phyloP scores from a whole-genome alignment of 2,888 invertebrate species.

The Eristalis tenax region DNA sequence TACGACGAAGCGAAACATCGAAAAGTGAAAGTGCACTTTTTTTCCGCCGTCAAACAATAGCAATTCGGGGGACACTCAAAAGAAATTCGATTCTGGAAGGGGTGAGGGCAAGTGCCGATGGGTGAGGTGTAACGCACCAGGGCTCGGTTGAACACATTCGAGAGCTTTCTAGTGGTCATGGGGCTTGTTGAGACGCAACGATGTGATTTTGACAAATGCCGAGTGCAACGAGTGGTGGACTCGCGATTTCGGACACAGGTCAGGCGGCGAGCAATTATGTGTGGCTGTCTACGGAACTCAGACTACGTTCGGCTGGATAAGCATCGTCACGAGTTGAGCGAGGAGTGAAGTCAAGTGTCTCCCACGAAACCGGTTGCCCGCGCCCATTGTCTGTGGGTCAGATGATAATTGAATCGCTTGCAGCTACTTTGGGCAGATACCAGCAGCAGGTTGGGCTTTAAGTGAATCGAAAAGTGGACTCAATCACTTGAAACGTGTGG shows the following conservation, averaged over 20 bases:
- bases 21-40: constrained; percentile 28
- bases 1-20: constrained; percentile 16
- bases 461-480: neutral
- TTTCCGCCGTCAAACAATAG: neutral
- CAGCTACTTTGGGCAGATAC: neutral
- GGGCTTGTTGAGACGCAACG: neutral
- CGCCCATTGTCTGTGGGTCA: neutral
- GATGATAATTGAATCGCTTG: neutral
- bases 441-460: neutral
- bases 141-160: too few relatives aligned
- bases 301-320: neutral
- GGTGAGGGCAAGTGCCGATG: neutral
- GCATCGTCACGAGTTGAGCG: neutral
- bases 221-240: neutral
- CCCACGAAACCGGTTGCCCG: neutral
- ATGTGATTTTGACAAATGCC: neutral
- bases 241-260: neutral
- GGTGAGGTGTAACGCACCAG: neutral
- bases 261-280: neutral
- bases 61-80: neutral
- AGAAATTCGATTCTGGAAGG: neutral
- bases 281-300: neutral
- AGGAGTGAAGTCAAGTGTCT: neutral
- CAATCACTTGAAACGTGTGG: neutral
- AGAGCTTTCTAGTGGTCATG: neutral